Base-by-base conservation (phyloP, 2,888 invertebrate species). In the Diadegma fenestrale region DNA sequence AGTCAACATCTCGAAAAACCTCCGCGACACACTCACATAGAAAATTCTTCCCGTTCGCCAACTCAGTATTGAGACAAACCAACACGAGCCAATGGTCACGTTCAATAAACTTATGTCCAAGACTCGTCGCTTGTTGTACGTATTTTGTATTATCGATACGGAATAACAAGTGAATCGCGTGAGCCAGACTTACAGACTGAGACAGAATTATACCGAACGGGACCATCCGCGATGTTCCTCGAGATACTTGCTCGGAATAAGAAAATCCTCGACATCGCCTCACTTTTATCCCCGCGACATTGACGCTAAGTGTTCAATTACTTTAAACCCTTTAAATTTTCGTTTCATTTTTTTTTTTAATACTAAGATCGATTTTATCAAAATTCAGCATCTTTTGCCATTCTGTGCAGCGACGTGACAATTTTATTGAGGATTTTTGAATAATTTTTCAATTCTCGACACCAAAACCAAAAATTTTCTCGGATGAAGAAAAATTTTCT, bases 101-200 rank as follows among this genome's bases (percentile, higher is more conserved):
- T 85, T 78, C 78, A 82, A 85, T 85, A 85, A 78, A 82, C 81
- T 85, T 75, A 78, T 75, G 78, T 45, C 64, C 19, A n/a, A 41
- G 61, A 68, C 12, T 41, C 63, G 68, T 64, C 54, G n/a, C n/a
- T n/a, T n/a, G n/a, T 75, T 66, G 69, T 75, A 75, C 51, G 79
- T 54, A 58, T 76, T 85, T 85, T 81, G 73, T 78, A 81, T 75
- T 78, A 78, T 78, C 84, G 84, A 85, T 69, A 73, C 54, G 76
- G 78, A 78, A 85, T 75, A 84, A 85, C 84, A 75, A 81, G 77
- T 41, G 73, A 78, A 37, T 33, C 41, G 58, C 43, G 26, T 5
- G 37, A 72, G 45, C 63, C n/a, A 43, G 68, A 69, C 7, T 8
- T 2, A 7, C 41, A 77, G 43, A 61, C 22, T 30, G 61, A 5